Percentiles rank a stretch among this genome's conserved stretches.
Conservation (phyloP, 2,888 invertebrate species). For the Drosophila mimica region DNA sequence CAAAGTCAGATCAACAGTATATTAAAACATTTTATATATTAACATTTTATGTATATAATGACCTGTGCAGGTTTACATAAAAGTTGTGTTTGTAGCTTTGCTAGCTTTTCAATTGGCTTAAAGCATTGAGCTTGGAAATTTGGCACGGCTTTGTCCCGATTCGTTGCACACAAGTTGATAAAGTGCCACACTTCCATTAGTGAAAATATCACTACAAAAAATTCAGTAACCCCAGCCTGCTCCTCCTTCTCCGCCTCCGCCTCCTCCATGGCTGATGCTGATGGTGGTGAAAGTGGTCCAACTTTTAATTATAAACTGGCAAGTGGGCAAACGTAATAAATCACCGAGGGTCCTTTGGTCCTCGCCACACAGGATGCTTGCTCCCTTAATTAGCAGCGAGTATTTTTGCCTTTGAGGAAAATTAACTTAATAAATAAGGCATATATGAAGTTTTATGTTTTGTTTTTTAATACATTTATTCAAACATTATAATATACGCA, state of each 20-base stretch:
- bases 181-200: neutral
- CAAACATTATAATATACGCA: conserved; percentile 30
- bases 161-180: neutral
- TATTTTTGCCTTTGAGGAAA: neutral
- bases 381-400: neutral
- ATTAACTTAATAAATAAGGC: neutral
- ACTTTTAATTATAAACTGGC: conserved; percentile 65
- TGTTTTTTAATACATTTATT: conserved; percentile 27
- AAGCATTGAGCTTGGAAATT: neutral
- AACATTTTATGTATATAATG: neutral
- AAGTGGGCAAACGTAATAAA: conserved; percentile 42
- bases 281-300: conserved; percentile 16
- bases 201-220: neutral
- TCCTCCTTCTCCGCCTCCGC: neutral
- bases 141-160: neutral
- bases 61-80: neutral
- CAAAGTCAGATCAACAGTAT: no score
- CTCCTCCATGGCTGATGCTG: neutral
- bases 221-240: neutral
- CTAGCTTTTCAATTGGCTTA: neutral
- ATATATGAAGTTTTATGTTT: neutral
- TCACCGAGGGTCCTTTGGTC: neutral
- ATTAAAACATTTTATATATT: no score
- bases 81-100: neutral
- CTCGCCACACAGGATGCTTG: neutral